Conservation (phyloP, 2,797 vertebrate genomes). For the Arremon aurantiirostris region DNA sequence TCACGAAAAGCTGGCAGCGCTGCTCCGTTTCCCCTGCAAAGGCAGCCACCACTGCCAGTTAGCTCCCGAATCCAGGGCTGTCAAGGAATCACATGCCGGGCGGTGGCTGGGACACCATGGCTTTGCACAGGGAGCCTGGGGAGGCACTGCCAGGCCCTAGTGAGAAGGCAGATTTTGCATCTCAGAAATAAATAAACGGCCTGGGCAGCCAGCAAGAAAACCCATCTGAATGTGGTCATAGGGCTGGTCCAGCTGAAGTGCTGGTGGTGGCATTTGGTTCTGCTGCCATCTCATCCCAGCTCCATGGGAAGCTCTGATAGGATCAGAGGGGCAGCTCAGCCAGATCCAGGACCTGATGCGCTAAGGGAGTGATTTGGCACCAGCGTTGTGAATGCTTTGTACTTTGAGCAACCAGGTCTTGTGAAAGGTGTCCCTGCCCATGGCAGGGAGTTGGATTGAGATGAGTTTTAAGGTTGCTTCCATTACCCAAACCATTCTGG, state of each 20-base stretch:
- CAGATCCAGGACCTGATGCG: not conserved
- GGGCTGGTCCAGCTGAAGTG: not conserved
- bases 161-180: not conserved
- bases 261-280: fast-evolving
- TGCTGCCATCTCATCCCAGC: not conserved
- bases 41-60: conserved; percentile 47
- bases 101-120: not conserved
- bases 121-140: not conserved
- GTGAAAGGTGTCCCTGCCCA: not conserved
- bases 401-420: not conserved
- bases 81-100: not conserved
- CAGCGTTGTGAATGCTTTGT: fast-evolving
- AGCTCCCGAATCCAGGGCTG: conserved; percentile 31
- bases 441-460: not conserved
- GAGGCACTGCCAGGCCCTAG: not conserved
- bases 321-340: not conserved
- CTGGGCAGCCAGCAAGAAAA: not conserved
- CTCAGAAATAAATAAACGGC: not conserved
- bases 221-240: not conserved
- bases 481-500: not conserved
- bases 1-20: conserved; percentile 67
- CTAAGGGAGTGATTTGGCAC: not conserved
- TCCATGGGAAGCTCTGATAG: fast-evolving
- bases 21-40: conserved; percentile 44
- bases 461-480: not conserved